Base-by-base conservation (phyloP, 2,888 invertebrate genomes). In the Latrodectus hesperus region DNA sequence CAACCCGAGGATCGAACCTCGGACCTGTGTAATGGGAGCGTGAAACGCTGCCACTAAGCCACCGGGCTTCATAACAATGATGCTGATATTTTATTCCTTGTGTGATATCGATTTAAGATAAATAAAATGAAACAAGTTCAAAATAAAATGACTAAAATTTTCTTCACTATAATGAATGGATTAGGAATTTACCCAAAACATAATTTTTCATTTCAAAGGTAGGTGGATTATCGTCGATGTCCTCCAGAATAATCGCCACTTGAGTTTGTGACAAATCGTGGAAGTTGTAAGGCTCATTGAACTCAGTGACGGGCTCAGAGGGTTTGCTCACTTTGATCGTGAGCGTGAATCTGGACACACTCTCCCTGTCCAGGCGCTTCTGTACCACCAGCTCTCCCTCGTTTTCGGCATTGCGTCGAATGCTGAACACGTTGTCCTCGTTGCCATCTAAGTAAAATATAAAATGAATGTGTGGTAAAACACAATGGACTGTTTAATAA, bases 181-280 rank as follows among this genome's bases (percentile, higher is more conserved):
- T 12, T 17, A 16, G 53, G 9, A 38, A 26, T 89, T 90, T 88
- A 92, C 92, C 96, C 9, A 96, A 92, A 0, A 95, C 95, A 88
- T 95, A 92, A 70, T 94, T 94, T 89, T 94, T 94, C 5, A 94
- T 93, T 49, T 93, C 93, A 88, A 96, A 96, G 89, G 94, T 92
- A 0, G 96, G 96, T 60, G 94, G 92, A 91, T 96, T 96, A 90
- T 96, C 96, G 90, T 96, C 96, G 22, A 96, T 93, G 90, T 96
- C 96, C 3, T 94, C 89, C 0, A 96, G 92, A 91, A 93, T 94
- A 2, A 96, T 93, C 0, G 94, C 91, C 0, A 96, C 93, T 91
- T 95, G 95, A 6, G 95, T 93, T 92, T 90, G 81, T 38, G 88
- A 89, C 14, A 90, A 67, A 87, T 95, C 95, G 0, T 95, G 94